A percentile compares a stretch with the other conserved stretches of the same genome.
Conservation (phyloP, 2,888 invertebrate species). For the Hemithea aestivaria region DNA sequence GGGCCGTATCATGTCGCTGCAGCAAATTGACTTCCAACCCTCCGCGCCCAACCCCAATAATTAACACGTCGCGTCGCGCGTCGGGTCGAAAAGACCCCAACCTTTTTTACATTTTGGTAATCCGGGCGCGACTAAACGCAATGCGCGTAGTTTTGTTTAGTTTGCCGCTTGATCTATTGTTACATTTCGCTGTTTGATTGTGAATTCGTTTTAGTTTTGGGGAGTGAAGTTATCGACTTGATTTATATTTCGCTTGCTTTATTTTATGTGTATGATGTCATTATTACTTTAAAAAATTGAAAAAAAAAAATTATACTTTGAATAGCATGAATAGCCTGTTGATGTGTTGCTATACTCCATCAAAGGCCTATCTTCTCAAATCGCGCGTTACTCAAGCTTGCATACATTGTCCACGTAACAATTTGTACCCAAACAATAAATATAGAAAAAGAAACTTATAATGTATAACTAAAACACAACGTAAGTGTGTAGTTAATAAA, state of each 20-base stretch:
- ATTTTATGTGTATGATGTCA: too few relatives aligned
- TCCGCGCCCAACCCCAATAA: slow-evolving; percentile 71
- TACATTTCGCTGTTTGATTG: slow-evolving; percentile 37
- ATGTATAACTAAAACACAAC: too few relatives aligned
- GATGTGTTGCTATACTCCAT: too few relatives aligned
- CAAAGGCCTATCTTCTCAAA: too few relatives aligned
- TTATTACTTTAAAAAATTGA: too few relatives aligned
- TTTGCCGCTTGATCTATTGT: slow-evolving; percentile 44
- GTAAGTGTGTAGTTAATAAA: too few relatives aligned
- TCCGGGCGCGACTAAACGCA: slow-evolving; percentile 73
- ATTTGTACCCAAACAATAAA: too few relatives aligned
- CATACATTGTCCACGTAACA: too few relatives aligned
- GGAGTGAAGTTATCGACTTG: slow-evolving; percentile 5
- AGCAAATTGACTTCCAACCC: slow-evolving; percentile 82
- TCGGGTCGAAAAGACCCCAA: slow-evolving; percentile 61
- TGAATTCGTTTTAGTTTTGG: slow-evolving; percentile 28
- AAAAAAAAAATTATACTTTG: too few relatives aligned
- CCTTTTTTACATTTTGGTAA: slow-evolving; percentile 76
- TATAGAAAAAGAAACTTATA: too few relatives aligned
- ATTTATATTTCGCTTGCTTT: not conserved
- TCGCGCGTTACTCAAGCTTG: too few relatives aligned
- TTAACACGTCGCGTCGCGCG: slow-evolving; percentile 63
- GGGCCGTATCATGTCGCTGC: slow-evolving; percentile 82
- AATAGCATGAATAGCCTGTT: too few relatives aligned
- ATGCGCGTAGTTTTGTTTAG: slow-evolving; percentile 52